phyloP scores from a whole-genome alignment of 1,140 invertebrate genomes.

The Phymorhynchus buccinoides region DNA sequence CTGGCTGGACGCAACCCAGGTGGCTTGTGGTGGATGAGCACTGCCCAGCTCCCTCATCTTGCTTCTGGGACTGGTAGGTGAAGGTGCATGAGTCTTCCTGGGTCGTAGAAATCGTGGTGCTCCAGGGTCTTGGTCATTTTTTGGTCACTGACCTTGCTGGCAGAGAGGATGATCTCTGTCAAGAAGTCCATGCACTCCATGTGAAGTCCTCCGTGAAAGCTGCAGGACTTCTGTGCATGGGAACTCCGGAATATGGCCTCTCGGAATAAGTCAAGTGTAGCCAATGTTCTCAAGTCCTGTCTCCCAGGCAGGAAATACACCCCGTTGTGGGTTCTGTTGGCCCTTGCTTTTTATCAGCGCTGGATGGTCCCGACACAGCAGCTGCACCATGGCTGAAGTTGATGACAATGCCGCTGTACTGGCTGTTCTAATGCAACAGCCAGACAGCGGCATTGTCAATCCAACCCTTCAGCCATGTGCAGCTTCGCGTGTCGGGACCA shows the following conservation, averaged over 20 bases:
- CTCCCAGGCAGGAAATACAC: neutral
- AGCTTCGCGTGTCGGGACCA: neutral
- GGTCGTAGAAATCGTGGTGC: neutral
- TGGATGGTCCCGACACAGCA: neutral
- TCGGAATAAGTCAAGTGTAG: neutral
- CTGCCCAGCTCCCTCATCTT: neutral
- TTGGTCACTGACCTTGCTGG: neutral
- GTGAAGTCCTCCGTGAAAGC: neutral
- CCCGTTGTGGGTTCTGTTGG: neutral
- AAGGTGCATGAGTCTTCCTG: neutral
- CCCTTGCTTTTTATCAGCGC: neutral
- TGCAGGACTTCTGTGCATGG: neutral
- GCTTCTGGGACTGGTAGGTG: constrained; percentile 3
- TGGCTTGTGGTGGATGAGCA: neutral
- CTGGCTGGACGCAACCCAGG: neutral
- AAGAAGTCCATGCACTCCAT: constrained; percentile 6
- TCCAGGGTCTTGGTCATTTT: neutral
- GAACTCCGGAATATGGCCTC: neutral
- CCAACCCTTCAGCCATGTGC: neutral
- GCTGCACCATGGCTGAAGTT: neutral
- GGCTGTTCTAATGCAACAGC: neutral
- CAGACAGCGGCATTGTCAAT: neutral
- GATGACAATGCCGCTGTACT: neutral
- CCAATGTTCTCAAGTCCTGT: neutral
- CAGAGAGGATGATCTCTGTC: neutral